Conservation (phyloP, 2,113 vertebrate species). For the Macheiramphus alcinus region DNA sequence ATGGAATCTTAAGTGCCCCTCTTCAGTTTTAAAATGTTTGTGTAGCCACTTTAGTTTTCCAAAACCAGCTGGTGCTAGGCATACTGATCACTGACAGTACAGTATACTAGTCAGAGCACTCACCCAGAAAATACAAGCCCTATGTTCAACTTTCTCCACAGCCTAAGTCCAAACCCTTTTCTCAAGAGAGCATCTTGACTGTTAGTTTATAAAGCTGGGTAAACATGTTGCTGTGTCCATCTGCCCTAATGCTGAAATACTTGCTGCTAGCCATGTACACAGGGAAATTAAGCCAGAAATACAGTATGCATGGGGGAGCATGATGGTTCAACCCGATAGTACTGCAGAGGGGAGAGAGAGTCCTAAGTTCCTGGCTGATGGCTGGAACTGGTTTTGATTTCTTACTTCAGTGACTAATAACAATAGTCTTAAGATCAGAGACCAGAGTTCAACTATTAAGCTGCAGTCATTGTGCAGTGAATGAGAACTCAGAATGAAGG, state of each 20-base stretch:
- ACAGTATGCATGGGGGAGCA: background rate
- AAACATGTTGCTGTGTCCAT: background rate
- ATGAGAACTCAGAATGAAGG: background rate
- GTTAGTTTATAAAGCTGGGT: background rate
- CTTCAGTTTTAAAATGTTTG: background rate
- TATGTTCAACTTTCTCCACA: background rate
- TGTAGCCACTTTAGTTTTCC: background rate
- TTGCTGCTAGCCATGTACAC: background rate
- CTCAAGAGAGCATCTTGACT: background rate
- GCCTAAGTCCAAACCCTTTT: background rate
- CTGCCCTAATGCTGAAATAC: background rate
- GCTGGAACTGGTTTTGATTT: background rate
- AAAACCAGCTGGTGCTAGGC: background rate
- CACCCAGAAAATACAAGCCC: background rate
- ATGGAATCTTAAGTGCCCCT: background rate
- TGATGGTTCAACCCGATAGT: background rate
- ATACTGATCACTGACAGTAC: background rate
- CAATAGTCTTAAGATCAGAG: background rate
- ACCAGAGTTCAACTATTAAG: background rate
- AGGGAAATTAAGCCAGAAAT: background rate
- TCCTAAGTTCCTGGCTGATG: background rate
- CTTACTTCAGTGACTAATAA: background rate
- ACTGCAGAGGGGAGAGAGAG: background rate
- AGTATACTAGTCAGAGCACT: background rate
- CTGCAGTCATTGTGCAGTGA: background rate